Conservation (phyloP, 1,140 invertebrate genomes). For the Druon quercuslanigerum region DNA sequence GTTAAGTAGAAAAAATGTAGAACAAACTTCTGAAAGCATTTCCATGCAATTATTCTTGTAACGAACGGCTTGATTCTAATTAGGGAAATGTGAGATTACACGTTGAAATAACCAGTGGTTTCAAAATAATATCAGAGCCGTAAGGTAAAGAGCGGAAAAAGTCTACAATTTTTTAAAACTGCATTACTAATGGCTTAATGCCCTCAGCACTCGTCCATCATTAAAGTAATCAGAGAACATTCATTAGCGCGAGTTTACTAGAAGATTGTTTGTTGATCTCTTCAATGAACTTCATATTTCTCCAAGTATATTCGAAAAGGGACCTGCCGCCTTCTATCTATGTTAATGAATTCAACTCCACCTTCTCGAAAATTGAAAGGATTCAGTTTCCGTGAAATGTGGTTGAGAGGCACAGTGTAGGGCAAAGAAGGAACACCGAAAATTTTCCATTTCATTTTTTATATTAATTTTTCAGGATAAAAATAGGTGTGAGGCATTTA, state of each 20-base stretch:
- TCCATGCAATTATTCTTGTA: no score
- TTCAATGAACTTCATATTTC: conserved; percentile 14
- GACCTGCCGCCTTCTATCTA: neutral
- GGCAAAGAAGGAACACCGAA: neutral
- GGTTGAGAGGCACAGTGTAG: neutral
- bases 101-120: no score
- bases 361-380: neutral
- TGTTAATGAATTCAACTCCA: neutral
- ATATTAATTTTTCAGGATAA: no score
- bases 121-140: no score
- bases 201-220: neutral
- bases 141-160: no score
- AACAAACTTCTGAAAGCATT: no score
- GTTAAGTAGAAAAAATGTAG: no score
- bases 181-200: no score
- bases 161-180: no score
- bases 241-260: conserved; percentile 5
- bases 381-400: neutral
- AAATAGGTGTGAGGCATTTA: no score
- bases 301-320: neutral
- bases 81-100: no score
- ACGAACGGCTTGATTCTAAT: no score
- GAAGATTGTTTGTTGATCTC: conserved; percentile 26
- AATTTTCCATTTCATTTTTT: neutral
- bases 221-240: neutral